These are phyloP conservation scores for Teleogryllus oceanicus DNA, from an alignment of 2,888 invertebrate genomes.

Conservation along the genomic window DNA sequence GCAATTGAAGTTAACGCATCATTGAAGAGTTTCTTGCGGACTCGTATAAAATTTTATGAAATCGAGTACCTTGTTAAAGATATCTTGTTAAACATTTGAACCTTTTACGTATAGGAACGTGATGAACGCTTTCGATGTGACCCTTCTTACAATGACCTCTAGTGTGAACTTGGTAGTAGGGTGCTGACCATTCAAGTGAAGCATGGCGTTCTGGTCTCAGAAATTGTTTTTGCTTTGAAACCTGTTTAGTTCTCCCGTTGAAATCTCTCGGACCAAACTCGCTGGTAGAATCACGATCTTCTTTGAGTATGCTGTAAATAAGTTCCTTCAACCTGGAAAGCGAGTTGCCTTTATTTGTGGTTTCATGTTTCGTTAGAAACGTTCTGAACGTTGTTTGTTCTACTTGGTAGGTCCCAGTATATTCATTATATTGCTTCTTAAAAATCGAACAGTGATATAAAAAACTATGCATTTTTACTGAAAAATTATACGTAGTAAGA, in stretches of 20 bases:
- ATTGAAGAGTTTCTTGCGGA: not conserved
- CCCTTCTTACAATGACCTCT: not conserved
- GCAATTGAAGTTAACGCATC: constrained; percentile 7
- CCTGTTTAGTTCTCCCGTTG: constrained; percentile 18
- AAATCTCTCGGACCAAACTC: not conserved
- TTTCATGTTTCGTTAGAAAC: not conserved
- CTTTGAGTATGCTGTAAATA: not conserved
- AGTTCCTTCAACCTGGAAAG: not conserved
- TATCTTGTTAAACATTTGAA: constrained; percentile 18
- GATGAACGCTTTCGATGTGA: not conserved
- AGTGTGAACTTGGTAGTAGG: constrained; percentile 6
- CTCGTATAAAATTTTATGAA: constrained; percentile 2
- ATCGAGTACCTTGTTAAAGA: constrained; percentile 9
- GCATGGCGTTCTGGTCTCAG: not conserved
- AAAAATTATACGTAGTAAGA: no score
- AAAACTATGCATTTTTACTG: no score
- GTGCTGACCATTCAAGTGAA: not conserved
- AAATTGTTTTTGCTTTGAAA: not conserved
- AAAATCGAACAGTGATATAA: no score
- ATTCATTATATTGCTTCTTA: not conserved
- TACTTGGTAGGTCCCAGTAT: not conserved
- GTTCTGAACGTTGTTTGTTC: not conserved
- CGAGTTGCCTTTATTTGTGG: not conserved
- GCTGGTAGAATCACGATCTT: not conserved
- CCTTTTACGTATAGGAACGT: not conserved